Evolutionary conservation across 2,113 vertebrate genomes (phyloP).

Genomic region (Condylura cristata): DNA sequence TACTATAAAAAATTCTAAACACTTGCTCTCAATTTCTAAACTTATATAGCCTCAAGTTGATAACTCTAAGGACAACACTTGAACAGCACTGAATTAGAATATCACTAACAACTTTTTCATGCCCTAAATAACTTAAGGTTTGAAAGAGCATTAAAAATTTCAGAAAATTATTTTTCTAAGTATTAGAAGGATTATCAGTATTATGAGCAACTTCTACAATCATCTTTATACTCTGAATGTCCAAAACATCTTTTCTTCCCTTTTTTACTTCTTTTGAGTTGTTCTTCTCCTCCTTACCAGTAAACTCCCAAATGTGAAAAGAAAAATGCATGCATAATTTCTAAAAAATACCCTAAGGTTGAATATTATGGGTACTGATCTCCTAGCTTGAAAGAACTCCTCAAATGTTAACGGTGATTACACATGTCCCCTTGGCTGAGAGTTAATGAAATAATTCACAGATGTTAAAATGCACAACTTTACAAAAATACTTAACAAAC

Average conservation of each 20-base stretch:
- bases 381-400: neutral
- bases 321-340: neutral
- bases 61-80: neutral
- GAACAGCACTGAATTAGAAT: neutral
- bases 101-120: neutral
- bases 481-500: neutral
- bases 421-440: neutral
- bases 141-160: neutral
- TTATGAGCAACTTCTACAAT: neutral
- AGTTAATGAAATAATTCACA: constrained; percentile 32
- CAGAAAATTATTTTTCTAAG: neutral
- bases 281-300: neutral
- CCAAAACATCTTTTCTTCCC: neutral
- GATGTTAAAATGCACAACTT: constrained; percentile 41
- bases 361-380: neutral
- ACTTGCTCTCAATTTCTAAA: constrained; percentile 15
- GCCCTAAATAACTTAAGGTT: neutral
- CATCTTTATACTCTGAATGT: neutral
- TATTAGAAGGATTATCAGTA: neutral
- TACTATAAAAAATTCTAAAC: neutral
- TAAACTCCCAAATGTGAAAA: neutral
- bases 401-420: neutral
- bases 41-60: neutral
- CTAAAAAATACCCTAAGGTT: neutral
- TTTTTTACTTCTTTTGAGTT: neutral